Percentiles rank a stretch among this genome's conserved stretches.
Evolutionary conservation across 2,888 invertebrate genomes (phyloP).

Genomic region (Gymnoscelis rufifasciata): DNA sequence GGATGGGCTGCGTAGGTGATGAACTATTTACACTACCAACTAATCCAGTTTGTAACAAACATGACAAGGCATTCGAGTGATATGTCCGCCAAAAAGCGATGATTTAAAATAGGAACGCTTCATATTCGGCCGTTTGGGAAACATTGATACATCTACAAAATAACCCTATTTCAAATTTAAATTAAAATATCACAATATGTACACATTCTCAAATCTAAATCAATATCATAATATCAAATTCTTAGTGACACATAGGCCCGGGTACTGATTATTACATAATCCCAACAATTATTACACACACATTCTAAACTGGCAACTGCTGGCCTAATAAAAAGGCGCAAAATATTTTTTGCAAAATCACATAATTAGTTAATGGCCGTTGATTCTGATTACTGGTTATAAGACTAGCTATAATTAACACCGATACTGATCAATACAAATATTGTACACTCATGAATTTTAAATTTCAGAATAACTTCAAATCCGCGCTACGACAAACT

Average conservation of each 20-base stretch:
- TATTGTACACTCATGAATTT: constrained; percentile 33
- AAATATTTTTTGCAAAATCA: constrained; percentile 17
- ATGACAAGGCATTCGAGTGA: constrained; percentile 40
- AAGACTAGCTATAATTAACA: constrained; percentile 25
- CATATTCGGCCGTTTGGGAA: constrained; percentile 49
- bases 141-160: constrained; percentile 51
- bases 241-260: constrained; percentile 45
- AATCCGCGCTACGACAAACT: constrained; percentile 33
- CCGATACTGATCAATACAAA: constrained; percentile 23
- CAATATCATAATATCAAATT: constrained; percentile 64
- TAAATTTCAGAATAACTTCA: constrained; percentile 34
- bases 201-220: constrained; percentile 65
- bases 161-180: constrained; percentile 70
- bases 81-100: constrained; percentile 38
- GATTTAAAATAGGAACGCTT: constrained; percentile 28
- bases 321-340: constrained; percentile 12
- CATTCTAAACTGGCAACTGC: constrained; percentile 35
- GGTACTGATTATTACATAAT: constrained; percentile 34
- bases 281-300: constrained; percentile 42
- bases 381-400: constrained; percentile 23
- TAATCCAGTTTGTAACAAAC: constrained; percentile 31
- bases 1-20: constrained; percentile 37
- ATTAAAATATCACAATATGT: constrained; percentile 79
- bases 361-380: constrained; percentile 24
- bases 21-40: constrained; percentile 47